phyloP scores from a whole-genome alignment of 2,113 vertebrate species.

The Pangasianodon hypophthalmus region DNA sequence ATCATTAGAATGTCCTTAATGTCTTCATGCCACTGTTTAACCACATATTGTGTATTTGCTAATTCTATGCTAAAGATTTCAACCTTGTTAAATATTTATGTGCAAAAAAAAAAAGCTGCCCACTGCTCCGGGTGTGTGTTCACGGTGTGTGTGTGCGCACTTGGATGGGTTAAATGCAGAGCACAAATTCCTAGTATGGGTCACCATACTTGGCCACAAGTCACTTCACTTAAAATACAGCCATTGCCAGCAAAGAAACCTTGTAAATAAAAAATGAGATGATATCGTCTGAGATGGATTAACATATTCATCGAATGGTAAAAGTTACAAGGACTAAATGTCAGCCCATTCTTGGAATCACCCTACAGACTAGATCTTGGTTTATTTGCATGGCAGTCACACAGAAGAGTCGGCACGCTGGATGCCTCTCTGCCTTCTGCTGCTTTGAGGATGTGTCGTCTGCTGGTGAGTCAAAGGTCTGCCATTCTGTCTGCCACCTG shows the following conservation, averaged over 20 bases:
- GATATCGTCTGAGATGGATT: neutral
- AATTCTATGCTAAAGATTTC: neutral
- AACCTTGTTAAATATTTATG: neutral
- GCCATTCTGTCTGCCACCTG: neutral
- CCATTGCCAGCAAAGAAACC: neutral
- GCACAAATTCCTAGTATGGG: too few relatives aligned
- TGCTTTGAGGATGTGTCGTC: neutral
- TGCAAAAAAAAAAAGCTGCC: too few relatives aligned
- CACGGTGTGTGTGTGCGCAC: too few relatives aligned
- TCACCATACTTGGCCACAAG: too few relatives aligned
- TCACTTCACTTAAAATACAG: too few relatives aligned
- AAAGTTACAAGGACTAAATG: neutral
- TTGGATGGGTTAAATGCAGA: too few relatives aligned
- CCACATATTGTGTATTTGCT: neutral
- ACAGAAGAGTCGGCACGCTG: neutral
- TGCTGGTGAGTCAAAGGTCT: slow-evolving; percentile 5
- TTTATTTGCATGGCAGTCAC: too few relatives aligned
- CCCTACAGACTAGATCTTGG: neutral
- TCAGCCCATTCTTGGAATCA: neutral
- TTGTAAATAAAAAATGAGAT: neutral
- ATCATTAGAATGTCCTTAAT: neutral
- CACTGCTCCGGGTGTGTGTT: too few relatives aligned
- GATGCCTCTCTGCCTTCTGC: neutral
- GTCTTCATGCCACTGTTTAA: neutral
- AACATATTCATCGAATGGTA: neutral